Conservation (phyloP, 1,140 invertebrate species). For the Temnothorax curvispinosus region DNA sequence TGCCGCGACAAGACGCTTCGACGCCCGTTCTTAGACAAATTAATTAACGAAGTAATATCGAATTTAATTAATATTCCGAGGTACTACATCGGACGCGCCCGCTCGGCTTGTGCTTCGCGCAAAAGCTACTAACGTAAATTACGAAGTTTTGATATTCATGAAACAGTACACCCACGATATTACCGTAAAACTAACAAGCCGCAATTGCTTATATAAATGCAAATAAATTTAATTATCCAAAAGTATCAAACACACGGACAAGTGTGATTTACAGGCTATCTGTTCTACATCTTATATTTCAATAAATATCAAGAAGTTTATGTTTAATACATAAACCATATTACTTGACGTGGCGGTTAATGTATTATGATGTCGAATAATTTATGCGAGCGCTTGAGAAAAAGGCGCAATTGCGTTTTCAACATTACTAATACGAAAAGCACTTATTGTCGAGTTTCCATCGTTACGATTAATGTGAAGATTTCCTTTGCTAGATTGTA, state of each 20-base stretch:
- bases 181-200: conserved; percentile 58
- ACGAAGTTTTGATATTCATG: conserved; percentile 62
- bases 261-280: not conserved
- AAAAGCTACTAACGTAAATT: conserved; percentile 61
- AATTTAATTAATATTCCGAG: conserved; percentile 60
- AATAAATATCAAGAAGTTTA: conserved; percentile 41
- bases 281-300: conserved; percentile 6
- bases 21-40: conserved; percentile 53
- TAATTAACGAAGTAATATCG: conserved; percentile 63
- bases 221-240: conserved; percentile 62
- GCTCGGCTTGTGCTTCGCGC: conserved; percentile 20
- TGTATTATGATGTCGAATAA: not conserved
- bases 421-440: not conserved
- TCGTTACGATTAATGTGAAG: not conserved
- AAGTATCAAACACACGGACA: conserved; percentile 40
- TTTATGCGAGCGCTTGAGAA: not conserved
- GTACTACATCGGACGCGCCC: conserved; percentile 35
- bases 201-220: conserved; percentile 61
- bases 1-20: conserved; percentile 42
- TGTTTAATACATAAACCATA: not conserved
- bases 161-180: conserved; percentile 55
- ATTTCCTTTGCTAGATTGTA: not conserved
- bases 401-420: not conserved
- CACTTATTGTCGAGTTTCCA: not conserved
- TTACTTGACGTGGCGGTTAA: not conserved